Evolutionary conservation across 1,140 invertebrate species (phyloP), one percentile per base, ranked within the genome.

Genomic region (Microplitis demolitor): DNA sequence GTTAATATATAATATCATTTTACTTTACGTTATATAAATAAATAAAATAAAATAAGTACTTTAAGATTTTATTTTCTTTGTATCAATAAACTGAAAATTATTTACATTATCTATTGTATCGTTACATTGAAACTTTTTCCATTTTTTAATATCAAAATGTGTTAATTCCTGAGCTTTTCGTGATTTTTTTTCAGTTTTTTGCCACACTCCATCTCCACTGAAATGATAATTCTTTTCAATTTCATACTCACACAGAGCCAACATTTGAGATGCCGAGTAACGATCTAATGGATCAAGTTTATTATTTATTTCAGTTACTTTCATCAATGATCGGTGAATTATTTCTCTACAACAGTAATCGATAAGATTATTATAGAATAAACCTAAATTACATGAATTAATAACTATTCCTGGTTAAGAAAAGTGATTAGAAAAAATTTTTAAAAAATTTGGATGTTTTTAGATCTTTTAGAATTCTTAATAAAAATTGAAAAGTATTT

Each of bases 241-340:
- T 31, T 79, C 67, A 63, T 87, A 87, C 14, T 83, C 66, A 64
- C 82, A 83, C 14, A 86, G 74, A 16, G 83, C 78, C 14, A 87
- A 77, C 4, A 73, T 69, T 14, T 83, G 79, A 33, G 54, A 60
- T 45, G 67, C 31, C 35, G 74, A 68, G 66, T 74, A 80, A 33
- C 71, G 69, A 24, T 74, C 54, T 16, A 71, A 33, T 66, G 63
- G 58, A 63, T 14, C 61, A n/a, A 70, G 63, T 61, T 3, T 68
- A 50, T 37, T 63, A 50, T 66, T 77, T 14, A 33, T 63, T 80
- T 71, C 67, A 83, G 79, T 78, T 78, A 79, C 11, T 39, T 73
- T 76, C 35, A 62, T 73, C 35, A 85, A 72, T 39, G 77, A 72
- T 50, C 78, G 69, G 64, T 72, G 51, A 13, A 82, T 69, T 63